Base-by-base conservation (phyloP, 2,797 vertebrate genomes). In the Carapus acus region DNA sequence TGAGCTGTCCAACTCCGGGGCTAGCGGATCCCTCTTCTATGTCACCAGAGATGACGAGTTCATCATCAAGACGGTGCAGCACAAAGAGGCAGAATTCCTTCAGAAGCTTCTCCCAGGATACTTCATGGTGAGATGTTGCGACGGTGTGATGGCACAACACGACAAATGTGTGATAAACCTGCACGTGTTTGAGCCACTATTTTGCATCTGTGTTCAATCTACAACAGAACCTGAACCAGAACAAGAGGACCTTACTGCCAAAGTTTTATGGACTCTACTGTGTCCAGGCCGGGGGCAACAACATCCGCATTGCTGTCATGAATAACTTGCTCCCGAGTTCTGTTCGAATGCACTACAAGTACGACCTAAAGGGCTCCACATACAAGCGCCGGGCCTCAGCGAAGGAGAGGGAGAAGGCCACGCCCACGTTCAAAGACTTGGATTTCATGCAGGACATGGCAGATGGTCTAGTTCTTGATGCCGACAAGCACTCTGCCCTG, bases 41-140 rank as follows among this genome's bases (percentile, higher is more conserved):
- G 88, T 98, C n/a, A 93, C 94, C 44, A 88, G 86, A 0, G 96
- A 98, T 1, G 96, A 98, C 0, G 94, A 98, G 63, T 98, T 92
- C 67, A 97, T 98, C 68, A 93, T 98, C 67, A 98, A 98, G 74
- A 98, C 95, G 0, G 93, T 97, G 47, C 94, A 97, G 74, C 92
- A 96, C 86, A 98, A 98, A 81, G 96, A 98, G 74, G 95, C 96
- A 0, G 96, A 98, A 67, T 98, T 98, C 78, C 69, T 98, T 40
- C 95, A 97, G 87, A 98, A 96, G 71, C 88, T 98, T 24, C 89
- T 98, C 43, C 96, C 96, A 0, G 96, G 95, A 3, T 98, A 98
- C 71, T 98, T 97, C 69, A 96, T 98, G 94, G 95, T 97, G 69
- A 89, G 88, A 20, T 3, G 21, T 39, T 6, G 16, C 19, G 17